Conservation (phyloP, 2,113 vertebrate genomes). For the Bubo blakistoni region DNA sequence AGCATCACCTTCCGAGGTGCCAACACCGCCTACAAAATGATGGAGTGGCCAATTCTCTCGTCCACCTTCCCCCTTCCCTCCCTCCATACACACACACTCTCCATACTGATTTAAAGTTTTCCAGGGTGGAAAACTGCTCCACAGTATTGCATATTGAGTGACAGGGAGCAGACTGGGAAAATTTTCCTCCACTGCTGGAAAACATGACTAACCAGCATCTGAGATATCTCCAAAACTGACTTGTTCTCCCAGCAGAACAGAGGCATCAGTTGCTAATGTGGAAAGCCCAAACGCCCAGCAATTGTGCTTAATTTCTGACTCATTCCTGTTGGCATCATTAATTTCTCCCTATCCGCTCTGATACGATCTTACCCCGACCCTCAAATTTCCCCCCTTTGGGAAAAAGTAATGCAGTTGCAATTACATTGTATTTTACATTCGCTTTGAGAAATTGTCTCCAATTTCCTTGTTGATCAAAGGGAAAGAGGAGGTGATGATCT, state of each 20-base stretch:
- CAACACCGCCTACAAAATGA: neutral
- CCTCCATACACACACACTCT: neutral
- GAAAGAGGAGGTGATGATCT: neutral
- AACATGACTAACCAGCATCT: conserved; percentile 53
- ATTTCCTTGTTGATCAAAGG: neutral
- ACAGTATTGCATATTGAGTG: neutral
- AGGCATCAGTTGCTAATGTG: neutral
- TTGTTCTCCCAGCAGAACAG: conserved; percentile 18
- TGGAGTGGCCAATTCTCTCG: rapidly evolving
- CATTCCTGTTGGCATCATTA: neutral
- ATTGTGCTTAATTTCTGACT: conserved; percentile 16
- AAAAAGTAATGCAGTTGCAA: neutral
- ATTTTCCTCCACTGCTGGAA: conserved; percentile 26
- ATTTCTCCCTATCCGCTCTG: neutral
- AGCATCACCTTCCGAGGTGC: neutral
- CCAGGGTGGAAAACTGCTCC: conserved; percentile 42
- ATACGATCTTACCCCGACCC: neutral
- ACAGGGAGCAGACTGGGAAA: conserved; percentile 1
- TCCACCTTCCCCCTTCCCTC: neutral
- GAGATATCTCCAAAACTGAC: conserved; percentile 19
- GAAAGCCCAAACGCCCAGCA: conserved; percentile 20
- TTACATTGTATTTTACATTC: neutral
- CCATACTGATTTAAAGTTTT: conserved; percentile 1
- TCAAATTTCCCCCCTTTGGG: neutral
- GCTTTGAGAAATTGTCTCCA: neutral